Conservation (phyloP, 2,888 invertebrate genomes). For the Epistrophe grossulariae region DNA sequence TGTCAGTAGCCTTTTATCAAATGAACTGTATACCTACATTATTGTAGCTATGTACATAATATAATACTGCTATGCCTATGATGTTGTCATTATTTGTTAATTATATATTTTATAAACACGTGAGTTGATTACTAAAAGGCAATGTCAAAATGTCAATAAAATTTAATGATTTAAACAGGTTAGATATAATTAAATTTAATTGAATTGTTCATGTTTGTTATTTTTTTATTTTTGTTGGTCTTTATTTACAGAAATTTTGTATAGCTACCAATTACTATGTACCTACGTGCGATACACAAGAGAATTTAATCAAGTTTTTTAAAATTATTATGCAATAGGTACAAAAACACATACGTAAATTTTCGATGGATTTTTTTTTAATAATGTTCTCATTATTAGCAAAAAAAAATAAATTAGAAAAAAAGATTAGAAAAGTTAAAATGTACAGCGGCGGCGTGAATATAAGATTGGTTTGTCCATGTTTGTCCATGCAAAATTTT, state of each 20-base stretch:
- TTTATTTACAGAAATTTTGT: not conserved
- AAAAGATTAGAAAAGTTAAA: too few relatives aligned
- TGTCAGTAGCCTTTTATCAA: constrained; percentile 3
- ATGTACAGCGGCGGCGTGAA: too few relatives aligned
- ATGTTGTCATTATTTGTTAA: constrained; percentile 1
- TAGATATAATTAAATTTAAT: constrained; percentile 50
- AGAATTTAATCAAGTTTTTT: not conserved
- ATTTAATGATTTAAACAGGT: constrained; percentile 46
- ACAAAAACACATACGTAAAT: too few relatives aligned
- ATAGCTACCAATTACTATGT: not conserved
- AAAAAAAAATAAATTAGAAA: too few relatives aligned
- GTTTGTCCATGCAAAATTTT: too few relatives aligned
- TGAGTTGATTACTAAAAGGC: constrained; percentile 19
- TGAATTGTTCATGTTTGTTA: constrained; percentile 19
- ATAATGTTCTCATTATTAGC: too few relatives aligned
- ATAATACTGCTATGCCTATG: not conserved
- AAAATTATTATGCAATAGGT: too few relatives aligned
- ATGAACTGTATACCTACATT: not conserved
- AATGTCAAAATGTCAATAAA: constrained; percentile 48
- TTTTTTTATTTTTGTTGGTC: not conserved
- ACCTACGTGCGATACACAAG: not conserved
- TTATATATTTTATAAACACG: not conserved
- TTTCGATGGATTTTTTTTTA: too few relatives aligned
- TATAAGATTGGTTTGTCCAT: too few relatives aligned
- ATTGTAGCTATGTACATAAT: not conserved